Evolutionary conservation across 1,140 invertebrate species (phyloP), one percentile per base, ranked within the genome.

Genomic region (Rhyacophila brunnea): DNA sequence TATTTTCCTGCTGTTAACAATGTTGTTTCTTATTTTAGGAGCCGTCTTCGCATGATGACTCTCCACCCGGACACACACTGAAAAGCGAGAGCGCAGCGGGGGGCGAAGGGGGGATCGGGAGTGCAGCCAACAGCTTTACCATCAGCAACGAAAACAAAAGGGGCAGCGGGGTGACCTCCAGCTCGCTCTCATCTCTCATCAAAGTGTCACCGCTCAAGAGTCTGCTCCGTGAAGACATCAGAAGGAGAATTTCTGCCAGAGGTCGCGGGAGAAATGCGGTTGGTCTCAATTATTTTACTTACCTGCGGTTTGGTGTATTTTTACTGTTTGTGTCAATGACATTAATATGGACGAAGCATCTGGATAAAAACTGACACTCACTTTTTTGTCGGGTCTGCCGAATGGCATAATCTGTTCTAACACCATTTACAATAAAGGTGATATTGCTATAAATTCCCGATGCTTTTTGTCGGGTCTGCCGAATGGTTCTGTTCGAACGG

Each of bases 151-250:
- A 79, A 52, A 73, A 74, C 38, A 69, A 77, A 40, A 80, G 83
- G 32, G 80, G 81, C 11, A 72, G 62, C 42, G 69, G 74, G 10
- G 78, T 82, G 23, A 84, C 86, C 11, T 85, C 84, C 9, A 87
- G 85, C 58, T 85, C 80, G 68, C 70, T 86, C 51, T 81, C 83
- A 18, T 79, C 85, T 18, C 78, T 85, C 54, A 87, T 87, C 62
- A 87, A 92, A 74, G 87, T 92, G 42, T 93, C 91, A 23, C 90
- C 91, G 36, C 74, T 93, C 47, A 92, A 92, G 68, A 91, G 89
- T 51, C 74, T 93, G 40, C 74, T 93, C 38, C 81, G 90, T 15
- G 90, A 93, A 64, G 91, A 92, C 71, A 74, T 92, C 50, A 88
- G 90, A 66, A 79, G 89, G 35, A 85, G 88, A 66, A 85, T 90